phyloP scores from a whole-genome alignment of 2,113 vertebrate species.

The Stigmatopora argus region DNA sequence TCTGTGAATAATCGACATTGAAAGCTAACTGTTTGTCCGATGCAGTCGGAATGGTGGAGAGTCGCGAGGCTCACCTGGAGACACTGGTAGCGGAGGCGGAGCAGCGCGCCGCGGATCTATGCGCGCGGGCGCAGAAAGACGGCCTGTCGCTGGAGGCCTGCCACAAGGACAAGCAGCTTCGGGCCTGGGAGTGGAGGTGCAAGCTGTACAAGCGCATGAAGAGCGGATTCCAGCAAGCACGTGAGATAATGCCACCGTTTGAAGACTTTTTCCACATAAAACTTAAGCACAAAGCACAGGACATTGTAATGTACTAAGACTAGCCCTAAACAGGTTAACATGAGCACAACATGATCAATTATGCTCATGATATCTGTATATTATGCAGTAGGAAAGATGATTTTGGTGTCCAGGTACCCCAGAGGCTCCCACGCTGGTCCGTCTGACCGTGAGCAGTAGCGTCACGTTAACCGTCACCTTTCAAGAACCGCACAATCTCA shows the following conservation, averaged over 20 bases:
- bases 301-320: too few relatives aligned
- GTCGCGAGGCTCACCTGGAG: slow-evolving; percentile 78
- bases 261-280: too few relatives aligned
- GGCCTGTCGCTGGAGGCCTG: slow-evolving; percentile 74
- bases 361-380: background rate
- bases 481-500: slow-evolving; percentile 88
- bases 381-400: background rate
- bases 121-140: slow-evolving; percentile 75
- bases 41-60: slow-evolving; percentile 79
- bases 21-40: background rate
- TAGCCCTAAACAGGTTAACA: background rate
- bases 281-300: too few relatives aligned
- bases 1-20: too few relatives aligned
- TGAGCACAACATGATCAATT: background rate
- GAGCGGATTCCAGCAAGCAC: slow-evolving; percentile 82
- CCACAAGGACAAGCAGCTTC: slow-evolving; percentile 84
- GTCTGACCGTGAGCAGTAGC: slow-evolving; percentile 85
- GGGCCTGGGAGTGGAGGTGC: slow-evolving; percentile 89
- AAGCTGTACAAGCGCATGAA: slow-evolving; percentile 90
- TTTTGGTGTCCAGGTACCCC: slow-evolving; percentile 75
- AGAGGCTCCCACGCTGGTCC: slow-evolving; percentile 82
- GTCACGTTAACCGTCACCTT: slow-evolving; percentile 87
- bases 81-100: slow-evolving; percentile 83
- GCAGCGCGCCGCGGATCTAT: slow-evolving; percentile 76
- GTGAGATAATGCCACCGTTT: slow-evolving; percentile 68